phyloP scores from a whole-genome alignment of 2,113 vertebrate genomes.

The Loxodonta africana region DNA sequence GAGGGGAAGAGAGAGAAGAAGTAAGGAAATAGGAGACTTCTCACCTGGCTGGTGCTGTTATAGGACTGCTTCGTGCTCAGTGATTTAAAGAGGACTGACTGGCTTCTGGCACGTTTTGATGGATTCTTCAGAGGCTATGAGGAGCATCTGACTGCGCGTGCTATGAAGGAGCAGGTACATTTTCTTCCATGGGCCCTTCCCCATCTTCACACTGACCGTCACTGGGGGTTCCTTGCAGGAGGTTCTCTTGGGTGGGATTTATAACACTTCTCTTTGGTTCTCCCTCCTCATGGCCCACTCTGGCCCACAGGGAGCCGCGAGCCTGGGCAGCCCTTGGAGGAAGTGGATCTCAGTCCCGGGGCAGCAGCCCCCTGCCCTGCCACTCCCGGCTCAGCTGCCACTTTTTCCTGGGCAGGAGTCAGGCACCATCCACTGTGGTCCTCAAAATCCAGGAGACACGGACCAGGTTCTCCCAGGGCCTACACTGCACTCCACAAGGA shows the following conservation, averaged over 20 bases:
- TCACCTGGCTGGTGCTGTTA: not conserved
- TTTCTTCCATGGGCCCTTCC: not conserved
- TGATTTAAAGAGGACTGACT: not conserved
- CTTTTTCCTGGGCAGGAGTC: not conserved
- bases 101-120: accelerated
- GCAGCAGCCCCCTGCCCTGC: not conserved
- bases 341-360: accelerated
- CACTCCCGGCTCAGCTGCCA: not conserved
- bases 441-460: not conserved
- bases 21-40: not conserved
- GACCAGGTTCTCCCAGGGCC: not conserved
- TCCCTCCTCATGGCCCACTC: not conserved
- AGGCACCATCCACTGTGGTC: not conserved
- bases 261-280: too few relatives aligned
- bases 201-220: not conserved
- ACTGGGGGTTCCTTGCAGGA: not conserved
- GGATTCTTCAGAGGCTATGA: too few relatives aligned
- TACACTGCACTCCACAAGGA: not conserved
- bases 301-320: not conserved
- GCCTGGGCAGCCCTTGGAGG: not conserved
- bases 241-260: too few relatives aligned
- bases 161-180: accelerated
- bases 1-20: not conserved
- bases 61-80: not conserved
- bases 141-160: not conserved